These are phyloP conservation scores for Budorcas taxicolor DNA, from an alignment of 2,113 vertebrate species.

Conservation along the genomic window DNA sequence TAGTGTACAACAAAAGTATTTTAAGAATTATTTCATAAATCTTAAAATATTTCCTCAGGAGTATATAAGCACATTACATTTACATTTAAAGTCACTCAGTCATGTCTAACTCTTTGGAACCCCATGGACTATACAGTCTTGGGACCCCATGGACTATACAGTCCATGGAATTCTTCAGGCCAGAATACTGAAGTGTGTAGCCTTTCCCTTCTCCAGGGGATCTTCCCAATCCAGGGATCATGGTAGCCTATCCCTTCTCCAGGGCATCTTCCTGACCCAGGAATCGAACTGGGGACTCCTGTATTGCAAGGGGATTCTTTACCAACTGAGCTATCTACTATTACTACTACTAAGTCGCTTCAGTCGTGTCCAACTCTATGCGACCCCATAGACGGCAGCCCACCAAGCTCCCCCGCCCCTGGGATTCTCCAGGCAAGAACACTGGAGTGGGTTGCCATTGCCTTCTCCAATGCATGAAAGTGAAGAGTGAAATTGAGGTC, in stretches of 20 bases:
- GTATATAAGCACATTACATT: neutral
- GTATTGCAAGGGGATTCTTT: neutral
- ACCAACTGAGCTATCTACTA: neutral
- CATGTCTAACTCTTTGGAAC: neutral
- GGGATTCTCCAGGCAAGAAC: too few species aligned
- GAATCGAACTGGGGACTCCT: neutral
- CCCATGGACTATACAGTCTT: neutral
- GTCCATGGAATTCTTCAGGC: neutral
- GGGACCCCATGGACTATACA: neutral
- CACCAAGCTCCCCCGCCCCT: too few species aligned
- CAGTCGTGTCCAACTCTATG: too few species aligned
- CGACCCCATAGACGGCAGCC: too few species aligned
- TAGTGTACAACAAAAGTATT: neutral
- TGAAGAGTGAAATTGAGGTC: too few species aligned
- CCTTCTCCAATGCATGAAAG: too few species aligned
- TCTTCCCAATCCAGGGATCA: neutral
- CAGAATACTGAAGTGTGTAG: neutral
- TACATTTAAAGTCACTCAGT: neutral
- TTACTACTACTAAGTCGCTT: too few species aligned
- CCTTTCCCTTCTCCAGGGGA: neutral
- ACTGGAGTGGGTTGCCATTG: too few species aligned
- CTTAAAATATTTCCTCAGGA: neutral
- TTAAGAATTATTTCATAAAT: neutral
- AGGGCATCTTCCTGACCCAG: neutral
- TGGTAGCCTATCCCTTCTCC: neutral